phyloP scores from a whole-genome alignment of 1,140 invertebrate species.

The Diploscapter pachys region DNA sequence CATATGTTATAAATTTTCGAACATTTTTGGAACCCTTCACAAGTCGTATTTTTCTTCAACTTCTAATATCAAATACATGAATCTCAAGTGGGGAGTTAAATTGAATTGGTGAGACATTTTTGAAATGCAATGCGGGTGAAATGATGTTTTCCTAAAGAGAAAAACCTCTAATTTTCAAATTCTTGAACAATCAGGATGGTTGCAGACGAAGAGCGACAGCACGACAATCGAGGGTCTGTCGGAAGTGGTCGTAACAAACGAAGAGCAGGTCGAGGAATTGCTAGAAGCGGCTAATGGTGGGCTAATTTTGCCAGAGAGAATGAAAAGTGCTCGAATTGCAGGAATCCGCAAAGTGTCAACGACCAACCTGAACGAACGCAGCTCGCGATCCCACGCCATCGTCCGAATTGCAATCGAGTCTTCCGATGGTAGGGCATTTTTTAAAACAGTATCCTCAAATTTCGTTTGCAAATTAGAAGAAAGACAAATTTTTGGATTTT shows the following conservation, averaged over 20 bases:
- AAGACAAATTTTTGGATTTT: not conserved
- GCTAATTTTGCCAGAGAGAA: not conserved
- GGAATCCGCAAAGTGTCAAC: not conserved
- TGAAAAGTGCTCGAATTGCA: not conserved
- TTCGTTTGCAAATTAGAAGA: not conserved
- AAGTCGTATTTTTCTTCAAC: too few species aligned
- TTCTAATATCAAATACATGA: too few species aligned
- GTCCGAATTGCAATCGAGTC: conserved; percentile 8
- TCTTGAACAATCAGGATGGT: too few species aligned
- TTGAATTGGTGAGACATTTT: too few species aligned
- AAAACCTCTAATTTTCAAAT: too few species aligned
- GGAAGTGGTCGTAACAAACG: not conserved
- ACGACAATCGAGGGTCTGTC: not conserved
- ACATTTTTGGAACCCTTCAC: too few species aligned
- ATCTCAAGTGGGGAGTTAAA: too few species aligned
- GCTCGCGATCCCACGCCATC: conserved; percentile 8
- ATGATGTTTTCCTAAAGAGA: too few species aligned
- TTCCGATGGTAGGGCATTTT: not conserved
- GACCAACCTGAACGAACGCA: conserved; percentile 3
- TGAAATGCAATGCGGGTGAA: too few species aligned
- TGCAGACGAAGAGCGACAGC: not conserved
- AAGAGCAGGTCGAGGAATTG: not conserved
- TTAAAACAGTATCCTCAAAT: not conserved
- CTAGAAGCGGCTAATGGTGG: not conserved
- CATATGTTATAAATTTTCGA: too few species aligned